Percentiles rank a stretch among this genome's conserved stretches.
These are phyloP conservation scores for Drosophila greeni DNA, from an alignment of 2,888 invertebrate species.

Conservation along the genomic window DNA sequence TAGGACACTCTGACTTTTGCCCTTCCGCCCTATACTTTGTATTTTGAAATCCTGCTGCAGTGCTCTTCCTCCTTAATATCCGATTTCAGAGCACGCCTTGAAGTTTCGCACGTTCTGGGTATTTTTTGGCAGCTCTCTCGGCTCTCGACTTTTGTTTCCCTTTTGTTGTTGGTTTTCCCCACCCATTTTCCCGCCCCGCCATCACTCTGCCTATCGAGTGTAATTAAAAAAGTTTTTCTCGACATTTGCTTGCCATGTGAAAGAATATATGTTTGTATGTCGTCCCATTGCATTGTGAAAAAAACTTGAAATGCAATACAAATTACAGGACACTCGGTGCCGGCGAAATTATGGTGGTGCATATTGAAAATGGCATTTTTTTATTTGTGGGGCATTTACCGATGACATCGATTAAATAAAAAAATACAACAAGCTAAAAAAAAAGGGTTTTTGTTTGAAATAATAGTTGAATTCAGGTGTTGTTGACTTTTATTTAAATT, in stretches of 20 bases:
- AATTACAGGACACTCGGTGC: slow-evolving; percentile 2
- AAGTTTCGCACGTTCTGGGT: slow-evolving; percentile 29
- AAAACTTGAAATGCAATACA: slow-evolving; percentile 18
- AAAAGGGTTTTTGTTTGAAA: background rate
- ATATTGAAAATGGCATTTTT: background rate
- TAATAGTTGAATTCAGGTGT: background rate
- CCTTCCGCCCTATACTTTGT: background rate
- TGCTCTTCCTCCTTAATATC: slow-evolving; percentile 16
- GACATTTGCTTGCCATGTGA: slow-evolving; percentile 39
- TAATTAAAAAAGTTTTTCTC: slow-evolving; percentile 44
- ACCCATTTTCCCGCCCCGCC: slow-evolving; percentile 4
- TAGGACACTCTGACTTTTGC: background rate
- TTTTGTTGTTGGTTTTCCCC: slow-evolving; percentile 3
- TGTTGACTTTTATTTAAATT: background rate
- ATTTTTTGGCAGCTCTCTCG: slow-evolving; percentile 27
- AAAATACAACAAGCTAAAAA: background rate
- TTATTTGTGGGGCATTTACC: background rate
- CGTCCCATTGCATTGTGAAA: slow-evolving; percentile 1
- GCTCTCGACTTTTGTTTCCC: slow-evolving; percentile 29
- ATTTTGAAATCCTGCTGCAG: background rate
- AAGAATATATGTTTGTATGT: slow-evolving; percentile 2
- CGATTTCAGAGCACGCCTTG: slow-evolving; percentile 35
- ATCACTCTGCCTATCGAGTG: slow-evolving; percentile 25
- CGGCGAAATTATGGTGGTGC: slow-evolving; percentile 6
- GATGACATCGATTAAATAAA: background rate